Percentiles rank a stretch among this genome's conserved stretches.
phyloP scores from a whole-genome alignment of 2,888 invertebrate species.

The Aquatica leii region DNA sequence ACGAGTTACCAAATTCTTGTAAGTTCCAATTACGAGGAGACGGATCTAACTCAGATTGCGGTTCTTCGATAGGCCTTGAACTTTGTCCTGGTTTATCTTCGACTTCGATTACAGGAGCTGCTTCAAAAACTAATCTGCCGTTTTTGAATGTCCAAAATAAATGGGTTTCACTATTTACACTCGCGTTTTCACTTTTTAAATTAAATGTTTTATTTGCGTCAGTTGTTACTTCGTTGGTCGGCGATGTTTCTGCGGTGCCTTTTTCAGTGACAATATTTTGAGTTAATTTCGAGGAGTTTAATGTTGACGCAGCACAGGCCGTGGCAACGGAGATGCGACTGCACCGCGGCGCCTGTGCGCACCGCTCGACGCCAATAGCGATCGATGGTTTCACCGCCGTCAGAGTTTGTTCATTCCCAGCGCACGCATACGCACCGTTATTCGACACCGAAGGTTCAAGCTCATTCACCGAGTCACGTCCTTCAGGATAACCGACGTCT shows the following conservation, averaged over 20 bases:
- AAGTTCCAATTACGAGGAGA: not conserved
- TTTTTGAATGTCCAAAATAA: slow-evolving; percentile 50
- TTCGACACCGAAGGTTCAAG: slow-evolving; percentile 28
- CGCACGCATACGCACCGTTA: slow-evolving; percentile 37
- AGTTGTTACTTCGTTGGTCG: slow-evolving; percentile 11
- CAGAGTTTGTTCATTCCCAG: slow-evolving; percentile 36
- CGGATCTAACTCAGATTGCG: slow-evolving; percentile 13
- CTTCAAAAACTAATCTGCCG: slow-evolving; percentile 50
- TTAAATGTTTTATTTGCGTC: not conserved
- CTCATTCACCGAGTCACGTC: slow-evolving; percentile 40
- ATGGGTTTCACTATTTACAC: slow-evolving; percentile 12
- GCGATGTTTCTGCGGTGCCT: not conserved
- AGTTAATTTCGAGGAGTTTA: slow-evolving; percentile 32
- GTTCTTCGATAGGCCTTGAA: slow-evolving; percentile 22
- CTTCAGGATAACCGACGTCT: slow-evolving; percentile 29
- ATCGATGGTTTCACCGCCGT: slow-evolving; percentile 53
- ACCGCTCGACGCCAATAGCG: slow-evolving; percentile 52
- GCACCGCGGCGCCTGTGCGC: slow-evolving; percentile 55
- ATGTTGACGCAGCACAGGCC: slow-evolving; percentile 47
- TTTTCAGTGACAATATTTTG: slow-evolving; percentile 28
- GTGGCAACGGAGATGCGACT: slow-evolving; percentile 55
- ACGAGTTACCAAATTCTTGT: not conserved
- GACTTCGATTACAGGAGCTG: slow-evolving; percentile 24
- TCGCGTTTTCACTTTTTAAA: slow-evolving; percentile 6
- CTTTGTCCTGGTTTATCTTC: slow-evolving; percentile 12